phyloP scores from a whole-genome alignment of 23 tunicate genomes.

The Clavelina lepadiformis region DNA sequence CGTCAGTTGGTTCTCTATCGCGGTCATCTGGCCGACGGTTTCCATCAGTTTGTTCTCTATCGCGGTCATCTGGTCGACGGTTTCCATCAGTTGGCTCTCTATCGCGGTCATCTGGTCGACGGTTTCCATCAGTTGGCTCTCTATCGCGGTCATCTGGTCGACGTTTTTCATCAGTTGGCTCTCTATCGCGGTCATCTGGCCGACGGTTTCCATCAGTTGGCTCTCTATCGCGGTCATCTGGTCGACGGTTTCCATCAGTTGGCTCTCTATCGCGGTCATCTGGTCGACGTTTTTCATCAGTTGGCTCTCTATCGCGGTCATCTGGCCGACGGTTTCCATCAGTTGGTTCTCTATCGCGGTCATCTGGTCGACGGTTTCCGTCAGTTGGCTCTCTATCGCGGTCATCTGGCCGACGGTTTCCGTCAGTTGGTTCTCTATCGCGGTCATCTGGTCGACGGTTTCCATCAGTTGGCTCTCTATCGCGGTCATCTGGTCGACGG shows the following conservation, averaged over 20 bases:
- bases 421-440: not conserved
- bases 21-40: not conserved
- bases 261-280: not conserved
- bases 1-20: not conserved
- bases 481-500: not conserved
- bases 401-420: not conserved
- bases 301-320: not conserved
- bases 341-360: not conserved
- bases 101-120: not conserved
- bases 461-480: not conserved
- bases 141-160: not conserved
- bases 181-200: not conserved
- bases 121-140: not conserved
- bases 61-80: not conserved
- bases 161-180: not conserved
- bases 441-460: not conserved
- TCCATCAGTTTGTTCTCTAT: not conserved
- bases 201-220: not conserved
- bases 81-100: not conserved
- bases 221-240: not conserved
- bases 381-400: not conserved
- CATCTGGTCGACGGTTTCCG: not conserved
- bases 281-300: not conserved
- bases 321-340: not conserved
- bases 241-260: not conserved